phyloP scores from a whole-genome alignment of 1,140 invertebrate species.

The Pristionchus pacificus region DNA sequence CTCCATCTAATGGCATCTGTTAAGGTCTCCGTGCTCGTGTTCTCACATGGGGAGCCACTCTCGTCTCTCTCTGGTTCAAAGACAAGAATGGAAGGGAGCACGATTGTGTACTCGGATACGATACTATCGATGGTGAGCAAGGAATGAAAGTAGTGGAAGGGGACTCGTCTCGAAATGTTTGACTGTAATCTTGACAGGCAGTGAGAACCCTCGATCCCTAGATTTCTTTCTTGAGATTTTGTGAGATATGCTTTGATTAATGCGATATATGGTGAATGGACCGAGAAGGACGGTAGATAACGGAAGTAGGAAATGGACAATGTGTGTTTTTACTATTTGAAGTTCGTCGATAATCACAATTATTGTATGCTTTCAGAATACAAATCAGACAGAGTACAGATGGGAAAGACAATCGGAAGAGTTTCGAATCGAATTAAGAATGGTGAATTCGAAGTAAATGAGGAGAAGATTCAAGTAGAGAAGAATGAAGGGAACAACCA shows the following conservation, averaged over 20 bases:
- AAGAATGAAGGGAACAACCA: background rate
- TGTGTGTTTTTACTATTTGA: too few relatives aligned
- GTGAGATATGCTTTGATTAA: too few relatives aligned
- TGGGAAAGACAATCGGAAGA: constrained; percentile 30
- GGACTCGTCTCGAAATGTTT: too few relatives aligned
- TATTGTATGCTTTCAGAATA: constrained; percentile 44
- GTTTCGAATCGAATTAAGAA: constrained; percentile 2
- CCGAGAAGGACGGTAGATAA: too few relatives aligned
- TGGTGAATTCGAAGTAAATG: background rate
- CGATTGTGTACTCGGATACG: background rate
- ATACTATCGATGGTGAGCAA: background rate
- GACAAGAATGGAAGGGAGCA: constrained; percentile 36
- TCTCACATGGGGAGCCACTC: constrained; percentile 26
- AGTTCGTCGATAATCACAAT: too few relatives aligned
- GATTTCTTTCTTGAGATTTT: too few relatives aligned
- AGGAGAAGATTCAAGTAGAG: background rate
- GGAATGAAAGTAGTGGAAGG: too few relatives aligned
- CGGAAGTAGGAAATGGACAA: too few relatives aligned
- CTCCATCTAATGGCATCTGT: background rate
- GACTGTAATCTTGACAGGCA: too few relatives aligned
- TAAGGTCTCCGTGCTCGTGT: constrained; percentile 23
- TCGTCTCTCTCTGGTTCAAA: constrained; percentile 26
- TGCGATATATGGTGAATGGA: too few relatives aligned
- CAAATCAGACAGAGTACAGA: constrained; percentile 49
- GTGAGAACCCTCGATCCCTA: too few relatives aligned